A percentile compares a stretch with the other conserved stretches of the same genome.
Evolutionary conservation across 2,797 vertebrate genomes (phyloP).

Genomic region (Gambelia wislizenii): DNA sequence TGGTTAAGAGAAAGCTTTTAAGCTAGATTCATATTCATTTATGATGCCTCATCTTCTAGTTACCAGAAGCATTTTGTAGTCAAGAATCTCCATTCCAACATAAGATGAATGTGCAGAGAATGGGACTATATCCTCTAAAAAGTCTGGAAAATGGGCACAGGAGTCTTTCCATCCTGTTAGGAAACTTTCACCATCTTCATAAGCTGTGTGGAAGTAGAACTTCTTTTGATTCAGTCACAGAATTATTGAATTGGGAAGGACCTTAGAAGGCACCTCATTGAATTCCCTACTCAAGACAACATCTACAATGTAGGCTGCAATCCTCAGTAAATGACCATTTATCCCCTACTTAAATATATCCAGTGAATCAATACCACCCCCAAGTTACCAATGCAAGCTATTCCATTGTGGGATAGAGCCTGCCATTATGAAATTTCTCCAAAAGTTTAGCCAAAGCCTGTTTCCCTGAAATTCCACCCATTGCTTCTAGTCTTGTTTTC

Average conservation of each 20-base stretch:
- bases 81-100: background rate
- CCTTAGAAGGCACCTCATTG: background rate
- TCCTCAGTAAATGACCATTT: background rate
- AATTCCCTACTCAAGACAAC: background rate
- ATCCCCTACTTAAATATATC: background rate
- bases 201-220: background rate
- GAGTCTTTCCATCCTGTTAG: background rate
- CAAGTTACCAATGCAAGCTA: background rate
- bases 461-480: background rate
- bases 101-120: too few relatives aligned
- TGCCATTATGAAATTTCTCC: background rate
- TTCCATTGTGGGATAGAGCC: background rate
- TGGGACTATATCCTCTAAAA: background rate
- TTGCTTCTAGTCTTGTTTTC: background rate
- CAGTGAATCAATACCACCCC: background rate
- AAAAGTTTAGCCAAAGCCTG: background rate
- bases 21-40: background rate
- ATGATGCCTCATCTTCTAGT: background rate
- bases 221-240: background rate
- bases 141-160: background rate
- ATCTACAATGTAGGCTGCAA: background rate
- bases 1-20: conserved; percentile 20
- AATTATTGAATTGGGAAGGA: background rate
- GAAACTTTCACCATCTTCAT: background rate
- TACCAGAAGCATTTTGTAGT: background rate